Evolutionary conservation across 2,113 vertebrate species (phyloP).

Genomic region (Excalfactoria chinensis): DNA sequence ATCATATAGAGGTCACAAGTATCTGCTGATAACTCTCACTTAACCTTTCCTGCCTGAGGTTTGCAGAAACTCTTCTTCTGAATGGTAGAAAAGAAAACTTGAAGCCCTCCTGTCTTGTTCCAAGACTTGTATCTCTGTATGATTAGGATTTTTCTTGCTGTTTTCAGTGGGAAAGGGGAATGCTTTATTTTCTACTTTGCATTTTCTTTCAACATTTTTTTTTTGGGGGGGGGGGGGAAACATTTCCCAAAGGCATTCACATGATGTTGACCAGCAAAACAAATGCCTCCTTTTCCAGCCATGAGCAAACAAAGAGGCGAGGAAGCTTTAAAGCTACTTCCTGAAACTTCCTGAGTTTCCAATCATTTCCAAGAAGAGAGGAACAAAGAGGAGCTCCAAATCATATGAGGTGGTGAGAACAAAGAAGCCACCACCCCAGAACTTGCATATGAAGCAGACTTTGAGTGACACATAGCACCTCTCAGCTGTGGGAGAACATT

Average conservation of each 20-base stretch:
- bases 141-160: not conserved
- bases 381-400: not conserved
- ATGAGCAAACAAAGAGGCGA: not conserved
- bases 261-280: not conserved
- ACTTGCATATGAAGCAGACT: not conserved
- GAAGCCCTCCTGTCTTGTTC: not conserved
- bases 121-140: not conserved
- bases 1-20: not conserved
- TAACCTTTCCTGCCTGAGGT: not conserved
- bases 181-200: not conserved
- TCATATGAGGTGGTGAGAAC: rapidly evolving
- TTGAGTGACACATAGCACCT: not conserved
- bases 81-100: not conserved
- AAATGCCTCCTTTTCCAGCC: not conserved
- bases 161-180: not conserved
- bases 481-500: not conserved
- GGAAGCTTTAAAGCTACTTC: not conserved
- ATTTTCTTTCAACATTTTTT: not conserved
- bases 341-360: not conserved
- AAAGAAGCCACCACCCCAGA: not conserved
- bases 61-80: not conserved
- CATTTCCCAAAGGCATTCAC: not conserved
- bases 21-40: not conserved
- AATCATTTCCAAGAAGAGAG: not conserved
- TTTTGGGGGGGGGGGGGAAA: not conserved